Base-by-base conservation (phyloP, 2,888 invertebrate genomes). In the Eupithecia abbreviata region DNA sequence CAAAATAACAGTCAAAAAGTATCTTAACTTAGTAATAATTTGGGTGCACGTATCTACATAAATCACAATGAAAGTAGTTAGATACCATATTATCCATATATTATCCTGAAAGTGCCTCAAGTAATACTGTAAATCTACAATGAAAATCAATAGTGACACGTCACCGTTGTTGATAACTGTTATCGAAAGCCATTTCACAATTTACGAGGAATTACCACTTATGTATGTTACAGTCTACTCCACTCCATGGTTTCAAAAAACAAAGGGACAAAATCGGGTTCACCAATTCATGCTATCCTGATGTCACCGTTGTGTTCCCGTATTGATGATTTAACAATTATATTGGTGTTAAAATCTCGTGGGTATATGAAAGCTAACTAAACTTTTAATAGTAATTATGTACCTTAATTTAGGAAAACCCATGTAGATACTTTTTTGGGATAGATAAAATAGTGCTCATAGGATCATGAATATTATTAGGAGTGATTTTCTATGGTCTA, bases 151-250 rank as follows among this genome's bases (percentile, higher is more conserved):
- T 80, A 77, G n/a, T 73, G 58, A 68, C 71, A 73, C 72, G 51
- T 75, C 74, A 77, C 66, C 55, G 68, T 74, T 66, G 68, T 74
- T 66, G 78, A 76, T 76, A 76, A 58, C 43, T 45, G 70, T 66
- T 76, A 79, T 79, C 76, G n/a, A 30, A 71, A 78, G 41, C 68
- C 73, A 75, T 78, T 76, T 73, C 76, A 76, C 78, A 78, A 79
- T 51, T 71, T 3, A 73, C 75, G 65, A 75, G 51, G 67, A 67
- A 77, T 66, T 30, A 55, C 55, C 18, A 58, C 55, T 58, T 58
- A 58, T 58, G n/a, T 58, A 58, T 58, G 55, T 58, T 18, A 58
- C 3, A 18, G 18, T 18, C 55, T 51, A n/a, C 55, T 18, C 7
- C 51, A 51, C 55, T n/a, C 55, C n/a, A 18, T 58, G 7, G 55